Evolutionary conservation across 1,140 invertebrate species (phyloP), one percentile per base, ranked within the genome.

Genomic region (Thaumatotibia leucotreta): DNA sequence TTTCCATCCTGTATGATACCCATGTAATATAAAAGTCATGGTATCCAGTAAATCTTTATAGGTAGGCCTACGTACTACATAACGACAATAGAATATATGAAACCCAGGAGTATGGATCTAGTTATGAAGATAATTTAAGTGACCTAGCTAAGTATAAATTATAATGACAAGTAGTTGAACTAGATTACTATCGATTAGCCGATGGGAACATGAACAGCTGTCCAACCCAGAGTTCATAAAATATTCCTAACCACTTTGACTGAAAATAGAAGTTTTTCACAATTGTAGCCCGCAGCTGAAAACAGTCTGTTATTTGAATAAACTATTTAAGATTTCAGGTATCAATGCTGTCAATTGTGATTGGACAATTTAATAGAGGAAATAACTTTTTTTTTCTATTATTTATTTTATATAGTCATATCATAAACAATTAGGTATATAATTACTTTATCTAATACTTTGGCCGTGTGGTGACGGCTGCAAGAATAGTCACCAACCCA

Each of bases 151-250:
- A n/a, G 52, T 29, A 58, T 9, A 10, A 24, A 54, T 24, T 22
- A 3, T 58, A 31, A 58, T 58, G 52, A 29, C 23, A 27, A n/a
- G 24, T 29, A 58, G 52, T 58, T 29, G 10, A 27, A 58, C 27
- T 58, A 31, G 52, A 29, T 58, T 58, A 58, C 52, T 58, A 58
- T 27, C 52, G 23, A 58, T 58, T 58, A 58, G 27, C 11, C 52
- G 11, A 23, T 58, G 52, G 24, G 52, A 58, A 58, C n/a, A 6
- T 27, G 11, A 4, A 58, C 52, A 58, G 52, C 52, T 58, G 52
- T 27, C 52, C 29, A 45, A 24, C 50, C 11, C 27, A 24, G 50
- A 58, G 52, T n/a, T 58, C 11, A 58, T 58, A 31, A 58, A 58
- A 58, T 24, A 58, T 58, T 27, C 27, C 29, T 5, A n/a, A 14